A percentile compares a stretch with the other conserved stretches of the same genome.
These are phyloP conservation scores for Varecia variegata DNA, from an alignment of 2,797 vertebrate genomes.

Conservation along the genomic window DNA sequence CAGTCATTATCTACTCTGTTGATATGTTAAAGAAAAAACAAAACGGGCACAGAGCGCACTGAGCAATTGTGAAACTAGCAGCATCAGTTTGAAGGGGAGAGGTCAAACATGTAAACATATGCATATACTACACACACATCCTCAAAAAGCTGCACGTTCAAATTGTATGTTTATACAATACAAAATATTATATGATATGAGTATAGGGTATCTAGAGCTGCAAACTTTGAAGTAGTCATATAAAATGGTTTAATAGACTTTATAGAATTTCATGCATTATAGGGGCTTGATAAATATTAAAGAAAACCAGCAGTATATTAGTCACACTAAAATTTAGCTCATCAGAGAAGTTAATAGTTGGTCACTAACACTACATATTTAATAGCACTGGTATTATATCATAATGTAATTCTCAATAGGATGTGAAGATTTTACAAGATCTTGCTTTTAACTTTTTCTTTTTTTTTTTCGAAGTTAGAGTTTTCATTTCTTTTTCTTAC, in stretches of 20 bases:
- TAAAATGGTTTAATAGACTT: neutral
- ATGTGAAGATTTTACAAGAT: constrained; percentile 14
- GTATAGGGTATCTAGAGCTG: neutral
- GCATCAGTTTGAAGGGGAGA: neutral
- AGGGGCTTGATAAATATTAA: neutral
- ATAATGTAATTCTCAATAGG: neutral
- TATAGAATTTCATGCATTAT: rapidly evolving
- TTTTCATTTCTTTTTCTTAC: constrained; percentile 7
- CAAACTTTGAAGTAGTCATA: neutral
- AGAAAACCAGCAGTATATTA: neutral
- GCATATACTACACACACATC: neutral
- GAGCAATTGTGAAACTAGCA: neutral
- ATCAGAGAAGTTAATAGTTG: neutral
- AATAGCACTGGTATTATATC: neutral
- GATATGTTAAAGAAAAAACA: neutral
- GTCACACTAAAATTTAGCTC: neutral
- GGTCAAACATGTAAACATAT: neutral
- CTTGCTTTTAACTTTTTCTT: neutral
- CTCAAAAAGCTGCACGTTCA: neutral
- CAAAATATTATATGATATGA: neutral
- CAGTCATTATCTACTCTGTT: neutral
- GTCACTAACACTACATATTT: neutral
- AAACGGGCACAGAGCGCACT: too few relatives aligned
- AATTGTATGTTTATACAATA: neutral
- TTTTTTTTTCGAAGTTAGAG: neutral